Percentiles rank a stretch among this genome's conserved stretches.
Conservation (phyloP, 2,113 vertebrate genomes). For the Nerophis lumbriciformis region DNA sequence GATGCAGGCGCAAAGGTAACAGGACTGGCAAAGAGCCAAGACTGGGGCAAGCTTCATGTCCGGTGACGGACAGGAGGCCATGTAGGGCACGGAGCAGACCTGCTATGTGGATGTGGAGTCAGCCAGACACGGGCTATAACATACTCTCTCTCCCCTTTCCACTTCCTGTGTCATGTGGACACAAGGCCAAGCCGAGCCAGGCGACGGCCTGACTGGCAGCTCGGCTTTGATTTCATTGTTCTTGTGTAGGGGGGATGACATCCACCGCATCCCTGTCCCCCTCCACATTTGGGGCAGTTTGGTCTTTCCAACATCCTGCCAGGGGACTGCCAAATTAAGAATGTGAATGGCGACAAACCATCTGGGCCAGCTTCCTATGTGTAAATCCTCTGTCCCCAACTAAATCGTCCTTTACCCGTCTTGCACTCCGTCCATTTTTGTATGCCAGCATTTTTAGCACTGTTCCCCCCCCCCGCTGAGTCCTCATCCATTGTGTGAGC, state of each 20-base stretch:
- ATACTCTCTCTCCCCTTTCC: constrained; percentile 18
- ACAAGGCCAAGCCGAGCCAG: constrained; percentile 57
- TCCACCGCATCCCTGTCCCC: constrained; percentile 49
- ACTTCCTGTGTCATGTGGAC: constrained; percentile 60
- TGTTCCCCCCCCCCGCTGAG: constrained; percentile 20
- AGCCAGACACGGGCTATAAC: constrained; percentile 58
- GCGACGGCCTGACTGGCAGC: constrained; percentile 59
- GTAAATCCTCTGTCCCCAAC: constrained; percentile 59
- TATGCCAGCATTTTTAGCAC: constrained; percentile 54
- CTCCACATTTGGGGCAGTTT: constrained; percentile 43
- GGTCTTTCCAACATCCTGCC: constrained; percentile 71
- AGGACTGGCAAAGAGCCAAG: constrained; percentile 28
- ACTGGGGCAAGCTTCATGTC: constrained; percentile 53
- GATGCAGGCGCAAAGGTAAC: neutral
- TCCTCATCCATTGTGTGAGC: neutral
- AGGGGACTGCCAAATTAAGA: constrained; percentile 57
- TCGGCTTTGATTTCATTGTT: constrained; percentile 70
- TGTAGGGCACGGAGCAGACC: constrained; percentile 82
- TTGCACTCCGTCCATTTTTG: constrained; percentile 60
- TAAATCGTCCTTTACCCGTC: constrained; percentile 72
- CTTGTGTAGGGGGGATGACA: constrained; percentile 51
- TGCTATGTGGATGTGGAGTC: constrained; percentile 79
- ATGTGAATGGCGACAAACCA: constrained; percentile 58
- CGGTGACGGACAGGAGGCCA: constrained; percentile 67
- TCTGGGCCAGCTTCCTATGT: constrained; percentile 72